Evolutionary conservation across 2,888 invertebrate species (phyloP).

Genomic region (Agrochola lychnidis): DNA sequence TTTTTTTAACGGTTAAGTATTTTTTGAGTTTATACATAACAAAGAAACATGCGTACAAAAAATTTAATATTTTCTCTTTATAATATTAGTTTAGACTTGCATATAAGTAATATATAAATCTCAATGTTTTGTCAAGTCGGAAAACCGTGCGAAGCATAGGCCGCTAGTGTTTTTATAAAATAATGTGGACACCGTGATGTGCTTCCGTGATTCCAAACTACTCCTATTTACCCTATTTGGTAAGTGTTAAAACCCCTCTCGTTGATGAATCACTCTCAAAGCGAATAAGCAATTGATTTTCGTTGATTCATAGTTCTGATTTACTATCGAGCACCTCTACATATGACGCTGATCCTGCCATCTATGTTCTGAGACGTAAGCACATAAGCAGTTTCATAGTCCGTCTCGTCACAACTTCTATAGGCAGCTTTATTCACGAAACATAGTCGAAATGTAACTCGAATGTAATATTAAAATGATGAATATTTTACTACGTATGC

Average conservation of each 20-base stretch:
- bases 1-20: too few relatives aligned
- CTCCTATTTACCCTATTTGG: not conserved
- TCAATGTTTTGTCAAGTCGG: too few relatives aligned
- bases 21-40: too few relatives aligned
- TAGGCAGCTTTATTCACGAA: not conserved
- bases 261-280: constrained; percentile 2
- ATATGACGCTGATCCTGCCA: not conserved
- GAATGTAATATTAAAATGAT: constrained; percentile 49
- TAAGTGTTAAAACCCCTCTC: not conserved
- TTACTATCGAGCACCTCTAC: not conserved
- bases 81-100: too few relatives aligned
- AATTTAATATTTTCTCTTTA: too few relatives aligned
- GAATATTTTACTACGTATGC: constrained; percentile 44
- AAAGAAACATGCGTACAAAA: too few relatives aligned
- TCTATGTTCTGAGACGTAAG: not conserved
- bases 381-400: too few relatives aligned
- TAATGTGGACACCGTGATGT: too few relatives aligned
- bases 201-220: not conserved
- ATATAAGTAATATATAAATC: too few relatives aligned
- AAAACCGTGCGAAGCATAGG: too few relatives aligned
- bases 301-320: not conserved
- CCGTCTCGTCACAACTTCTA: not conserved
- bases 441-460: constrained; percentile 14
- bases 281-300: not conserved
- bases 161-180: not conserved